Conservation (phyloP, 2,113 vertebrate species). For the Catagonus wagneri region DNA sequence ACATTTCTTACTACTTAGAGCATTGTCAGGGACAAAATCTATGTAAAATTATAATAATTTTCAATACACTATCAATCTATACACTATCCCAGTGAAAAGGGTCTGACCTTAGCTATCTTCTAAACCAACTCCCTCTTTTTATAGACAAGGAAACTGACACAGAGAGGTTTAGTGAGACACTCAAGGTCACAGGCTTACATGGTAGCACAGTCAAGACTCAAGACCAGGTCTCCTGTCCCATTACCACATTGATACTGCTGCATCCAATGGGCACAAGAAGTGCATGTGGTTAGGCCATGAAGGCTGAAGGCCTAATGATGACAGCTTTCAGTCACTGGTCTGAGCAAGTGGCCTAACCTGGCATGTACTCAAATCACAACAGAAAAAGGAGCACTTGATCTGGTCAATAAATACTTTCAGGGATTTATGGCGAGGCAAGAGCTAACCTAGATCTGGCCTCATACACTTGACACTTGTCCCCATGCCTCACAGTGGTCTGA, state of each 20-base stretch:
- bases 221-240: neutral
- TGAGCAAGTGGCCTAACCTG: neutral
- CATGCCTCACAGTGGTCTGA: neutral
- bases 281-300: neutral
- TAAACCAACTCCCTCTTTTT: neutral
- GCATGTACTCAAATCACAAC: neutral
- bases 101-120: neutral
- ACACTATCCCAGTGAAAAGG: neutral
- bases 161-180: neutral
- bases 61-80: neutral
- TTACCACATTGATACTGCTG: neutral
- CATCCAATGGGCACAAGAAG: neutral
- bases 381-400: neutral
- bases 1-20: neutral
- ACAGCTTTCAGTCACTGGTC: neutral
- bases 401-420: neutral
- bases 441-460: neutral
- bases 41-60: neutral
- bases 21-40: neutral
- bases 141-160: neutral
- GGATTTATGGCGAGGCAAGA: neutral
- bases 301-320: neutral
- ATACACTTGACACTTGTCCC: neutral
- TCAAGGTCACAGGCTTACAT: neutral
- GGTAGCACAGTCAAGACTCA: neutral